These are phyloP conservation scores for Varanus komodoensis DNA, from an alignment of 2,113 vertebrate genomes.

Conservation along the genomic window DNA sequence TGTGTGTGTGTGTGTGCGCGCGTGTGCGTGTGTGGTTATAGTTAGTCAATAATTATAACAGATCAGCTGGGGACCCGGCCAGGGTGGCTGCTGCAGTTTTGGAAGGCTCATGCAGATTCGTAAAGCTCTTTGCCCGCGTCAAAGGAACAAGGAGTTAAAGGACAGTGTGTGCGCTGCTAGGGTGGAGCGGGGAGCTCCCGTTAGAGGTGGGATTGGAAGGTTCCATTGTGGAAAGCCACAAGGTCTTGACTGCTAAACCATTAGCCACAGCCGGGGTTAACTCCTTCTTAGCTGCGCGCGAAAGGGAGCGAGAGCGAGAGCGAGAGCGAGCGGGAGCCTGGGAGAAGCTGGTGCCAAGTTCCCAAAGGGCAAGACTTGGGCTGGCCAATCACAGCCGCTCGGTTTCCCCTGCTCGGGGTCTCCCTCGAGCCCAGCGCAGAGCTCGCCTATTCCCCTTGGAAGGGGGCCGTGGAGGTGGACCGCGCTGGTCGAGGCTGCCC, in stretches of 20 bases:
- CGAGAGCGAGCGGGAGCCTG: background rate
- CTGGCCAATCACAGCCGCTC: background rate
- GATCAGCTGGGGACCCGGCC: background rate
- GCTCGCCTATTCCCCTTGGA: background rate
- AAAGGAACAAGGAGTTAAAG: background rate
- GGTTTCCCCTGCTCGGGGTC: background rate
- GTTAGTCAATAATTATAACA: no score
- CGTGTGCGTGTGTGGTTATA: no score
- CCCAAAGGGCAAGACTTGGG: background rate
- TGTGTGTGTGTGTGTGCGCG: no score
- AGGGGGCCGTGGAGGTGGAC: background rate
- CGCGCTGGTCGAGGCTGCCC: background rate
- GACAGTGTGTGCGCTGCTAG: background rate
- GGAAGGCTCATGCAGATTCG: background rate
- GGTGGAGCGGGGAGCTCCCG: background rate
- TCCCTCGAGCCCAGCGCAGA: background rate
- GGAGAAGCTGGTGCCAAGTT: background rate
- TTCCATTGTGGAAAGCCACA: conserved; percentile 6
- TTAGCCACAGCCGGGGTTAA: background rate
- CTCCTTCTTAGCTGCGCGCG: background rate
- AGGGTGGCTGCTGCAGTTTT: background rate
- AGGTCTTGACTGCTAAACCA: conserved; percentile 1
- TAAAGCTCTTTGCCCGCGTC: background rate
- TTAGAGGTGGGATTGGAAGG: background rate
- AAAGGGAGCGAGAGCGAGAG: no score